Conservation (phyloP, 2,888 invertebrate genomes). For the Diarsia mendica region DNA sequence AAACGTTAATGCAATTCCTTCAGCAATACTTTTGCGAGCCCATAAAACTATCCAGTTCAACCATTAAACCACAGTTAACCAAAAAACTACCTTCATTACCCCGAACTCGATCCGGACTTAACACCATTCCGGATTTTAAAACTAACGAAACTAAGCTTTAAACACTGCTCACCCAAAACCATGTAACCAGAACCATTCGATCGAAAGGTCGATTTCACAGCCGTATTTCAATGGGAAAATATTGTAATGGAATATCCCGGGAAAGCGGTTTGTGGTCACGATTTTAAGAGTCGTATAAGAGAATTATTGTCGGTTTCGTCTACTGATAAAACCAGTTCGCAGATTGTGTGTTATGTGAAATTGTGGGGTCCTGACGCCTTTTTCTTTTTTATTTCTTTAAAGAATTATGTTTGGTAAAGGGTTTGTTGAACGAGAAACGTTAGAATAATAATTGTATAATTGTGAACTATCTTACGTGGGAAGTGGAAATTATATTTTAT, state of each 20-base stretch:
- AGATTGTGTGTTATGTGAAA: slow-evolving; percentile 43
- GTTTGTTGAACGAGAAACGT: not conserved
- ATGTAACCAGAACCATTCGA: slow-evolving; percentile 57
- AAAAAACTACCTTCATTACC: slow-evolving; percentile 27
- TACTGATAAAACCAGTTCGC: slow-evolving; percentile 68
- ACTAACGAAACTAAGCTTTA: slow-evolving; percentile 36
- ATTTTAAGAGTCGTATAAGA: slow-evolving; percentile 77
- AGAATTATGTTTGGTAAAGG: not conserved
- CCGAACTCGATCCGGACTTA: not conserved
- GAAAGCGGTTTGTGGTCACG: slow-evolving; percentile 69
- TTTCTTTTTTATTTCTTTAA: slow-evolving; percentile 12
- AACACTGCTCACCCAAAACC: slow-evolving; percentile 34
- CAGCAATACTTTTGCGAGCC: not conserved
- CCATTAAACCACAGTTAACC: not conserved
- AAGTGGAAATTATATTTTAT: no score
- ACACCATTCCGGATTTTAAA: not conserved
- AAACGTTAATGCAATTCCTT: not conserved
- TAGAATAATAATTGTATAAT: not conserved
- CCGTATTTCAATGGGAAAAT: slow-evolving; percentile 79
- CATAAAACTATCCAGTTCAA: not conserved
- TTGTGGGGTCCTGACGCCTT: not conserved
- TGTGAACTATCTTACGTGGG: not conserved
- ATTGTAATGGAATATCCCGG: slow-evolving; percentile 77
- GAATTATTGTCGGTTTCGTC: slow-evolving; percentile 73
- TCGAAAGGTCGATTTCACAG: slow-evolving; percentile 63